phyloP scores from a whole-genome alignment of 2,113 vertebrate genomes.

The Pionites leucogaster region DNA sequence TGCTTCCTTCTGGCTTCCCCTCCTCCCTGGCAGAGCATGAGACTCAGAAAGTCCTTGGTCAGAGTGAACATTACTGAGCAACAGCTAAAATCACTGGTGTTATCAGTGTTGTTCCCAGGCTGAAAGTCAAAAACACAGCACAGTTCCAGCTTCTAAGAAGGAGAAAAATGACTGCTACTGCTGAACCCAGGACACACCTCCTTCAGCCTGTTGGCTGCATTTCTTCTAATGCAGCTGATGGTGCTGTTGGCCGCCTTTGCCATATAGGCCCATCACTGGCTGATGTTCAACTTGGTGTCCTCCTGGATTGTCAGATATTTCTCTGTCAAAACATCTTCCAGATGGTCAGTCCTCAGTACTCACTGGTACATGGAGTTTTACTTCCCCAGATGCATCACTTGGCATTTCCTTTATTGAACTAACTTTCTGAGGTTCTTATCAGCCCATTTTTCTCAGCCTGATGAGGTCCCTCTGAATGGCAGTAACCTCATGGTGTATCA shows the following conservation, averaged over 20 bases:
- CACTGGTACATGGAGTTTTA: not conserved
- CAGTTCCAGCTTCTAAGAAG: no score
- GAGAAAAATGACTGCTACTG: no score
- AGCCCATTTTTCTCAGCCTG: not conserved
- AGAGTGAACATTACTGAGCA: no score
- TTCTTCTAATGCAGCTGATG: not conserved
- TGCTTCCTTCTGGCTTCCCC: no score
- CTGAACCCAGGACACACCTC: not conserved
- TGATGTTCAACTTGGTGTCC: not conserved
- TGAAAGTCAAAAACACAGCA: no score
- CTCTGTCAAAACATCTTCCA: not conserved
- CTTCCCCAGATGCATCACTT: not conserved
- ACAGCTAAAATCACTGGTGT: no score
- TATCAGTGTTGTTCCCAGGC: no score
- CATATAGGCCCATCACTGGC: not conserved
- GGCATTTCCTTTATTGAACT: not conserved
- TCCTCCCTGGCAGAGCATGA: no score
- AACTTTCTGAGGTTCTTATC: not conserved
- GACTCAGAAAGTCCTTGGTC: no score
- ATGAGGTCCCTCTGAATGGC: not conserved
- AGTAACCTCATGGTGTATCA: not conserved
- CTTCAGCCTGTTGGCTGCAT: not conserved
- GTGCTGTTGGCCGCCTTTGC: not conserved
- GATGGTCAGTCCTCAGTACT: not conserved
- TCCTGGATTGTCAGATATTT: not conserved